Conservation (phyloP, 2,113 vertebrate genomes). For the Carollia perspicillata region DNA sequence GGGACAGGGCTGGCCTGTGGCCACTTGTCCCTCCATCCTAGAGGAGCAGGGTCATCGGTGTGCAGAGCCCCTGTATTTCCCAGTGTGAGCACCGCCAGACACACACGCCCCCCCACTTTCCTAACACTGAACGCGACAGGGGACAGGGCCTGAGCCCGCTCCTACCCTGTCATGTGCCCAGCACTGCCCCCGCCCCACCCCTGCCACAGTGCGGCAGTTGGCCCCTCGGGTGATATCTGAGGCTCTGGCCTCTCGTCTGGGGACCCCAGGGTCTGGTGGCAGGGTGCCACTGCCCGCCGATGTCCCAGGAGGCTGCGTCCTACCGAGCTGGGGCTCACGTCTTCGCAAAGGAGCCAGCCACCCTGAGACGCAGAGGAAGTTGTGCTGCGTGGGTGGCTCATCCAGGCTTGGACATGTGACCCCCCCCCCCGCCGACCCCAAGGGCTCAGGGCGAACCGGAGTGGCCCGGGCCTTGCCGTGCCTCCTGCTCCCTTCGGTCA, state of each 20-base stretch:
- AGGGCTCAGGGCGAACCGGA: background rate
- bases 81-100: background rate
- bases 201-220: background rate
- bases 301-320: background rate
- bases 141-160: background rate
- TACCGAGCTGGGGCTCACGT: background rate
- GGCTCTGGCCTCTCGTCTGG: background rate
- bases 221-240: background rate
- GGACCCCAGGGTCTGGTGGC: background rate
- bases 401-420: background rate
- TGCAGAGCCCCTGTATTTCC: background rate
- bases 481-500: background rate
- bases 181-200: background rate
- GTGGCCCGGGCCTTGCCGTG: background rate
- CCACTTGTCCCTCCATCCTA: background rate
- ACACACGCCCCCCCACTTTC: too few relatives aligned
- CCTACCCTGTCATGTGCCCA: background rate
- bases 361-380: background rate
- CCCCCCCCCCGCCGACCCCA: background rate
- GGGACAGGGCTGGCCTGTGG: background rate
- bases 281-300: background rate
- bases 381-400: background rate
- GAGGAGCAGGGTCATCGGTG: background rate
- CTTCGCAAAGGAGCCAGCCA: background rate
- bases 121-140: background rate